phyloP scores from a whole-genome alignment of 2,888 invertebrate genomes.

The Heliconius ethilla region DNA sequence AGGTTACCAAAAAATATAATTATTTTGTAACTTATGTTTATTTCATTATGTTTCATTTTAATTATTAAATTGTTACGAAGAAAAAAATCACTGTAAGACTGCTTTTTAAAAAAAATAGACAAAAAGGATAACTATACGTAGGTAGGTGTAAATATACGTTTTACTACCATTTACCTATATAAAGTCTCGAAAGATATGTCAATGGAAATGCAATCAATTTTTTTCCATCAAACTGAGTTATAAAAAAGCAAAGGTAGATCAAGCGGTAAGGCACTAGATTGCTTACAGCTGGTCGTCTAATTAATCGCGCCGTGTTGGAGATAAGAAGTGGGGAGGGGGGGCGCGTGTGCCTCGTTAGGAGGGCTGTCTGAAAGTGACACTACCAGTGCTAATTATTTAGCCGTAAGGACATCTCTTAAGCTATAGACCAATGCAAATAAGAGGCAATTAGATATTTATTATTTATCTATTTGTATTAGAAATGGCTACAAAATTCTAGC shows the following conservation, averaged over 20 bases:
- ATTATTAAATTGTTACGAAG: no score
- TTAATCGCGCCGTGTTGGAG: constrained; percentile 58
- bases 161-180: no score
- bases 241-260: constrained; percentile 40
- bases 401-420: constrained; percentile 62
- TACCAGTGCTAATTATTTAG: constrained; percentile 74
- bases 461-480: constrained; percentile 12
- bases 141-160: no score
- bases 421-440: constrained; percentile 42
- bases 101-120: no score
- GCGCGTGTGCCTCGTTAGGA: constrained; percentile 71
- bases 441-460: constrained; percentile 29
- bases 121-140: no score
- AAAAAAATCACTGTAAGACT: no score
- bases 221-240: constrained; percentile 32
- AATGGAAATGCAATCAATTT: constrained; percentile 21
- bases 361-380: constrained; percentile 77
- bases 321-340: constrained; percentile 50
- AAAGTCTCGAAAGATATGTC: no score
- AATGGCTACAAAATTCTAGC: background rate
- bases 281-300: constrained; percentile 58
- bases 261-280: constrained; percentile 47
- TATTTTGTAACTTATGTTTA: no score
- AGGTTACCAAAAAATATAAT: no score
- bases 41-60: no score